These are phyloP conservation scores for Drosophila melanica DNA, from an alignment of 1,140 invertebrate species.

Conservation along the genomic window DNA sequence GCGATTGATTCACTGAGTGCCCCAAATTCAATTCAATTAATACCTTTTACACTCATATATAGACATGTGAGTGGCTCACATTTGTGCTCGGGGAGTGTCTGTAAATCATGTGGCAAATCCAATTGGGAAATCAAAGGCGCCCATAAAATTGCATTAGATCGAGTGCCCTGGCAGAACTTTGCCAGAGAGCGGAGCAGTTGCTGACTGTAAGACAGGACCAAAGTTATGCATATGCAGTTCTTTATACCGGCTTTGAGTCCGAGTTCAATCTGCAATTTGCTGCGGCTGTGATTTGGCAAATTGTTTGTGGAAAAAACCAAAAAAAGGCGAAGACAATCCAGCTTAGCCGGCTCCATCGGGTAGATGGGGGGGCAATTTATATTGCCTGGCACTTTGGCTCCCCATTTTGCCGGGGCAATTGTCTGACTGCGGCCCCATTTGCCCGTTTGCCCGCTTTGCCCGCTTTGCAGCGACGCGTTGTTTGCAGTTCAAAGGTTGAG, in stretches of 20 bases:
- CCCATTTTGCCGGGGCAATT: slow-evolving; percentile 47
- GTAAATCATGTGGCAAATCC: slow-evolving; percentile 51
- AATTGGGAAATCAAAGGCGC: slow-evolving; percentile 57
- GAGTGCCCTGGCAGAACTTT: not conserved
- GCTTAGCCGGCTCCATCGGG: slow-evolving; percentile 39
- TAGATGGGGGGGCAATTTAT: slow-evolving; percentile 61
- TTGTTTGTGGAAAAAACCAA: slow-evolving; percentile 74
- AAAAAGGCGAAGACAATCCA: slow-evolving; percentile 53
- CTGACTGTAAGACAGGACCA: not conserved
- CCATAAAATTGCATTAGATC: slow-evolving; percentile 54
- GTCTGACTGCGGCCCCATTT: slow-evolving; percentile 47
- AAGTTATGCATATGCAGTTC: slow-evolving; percentile 73
- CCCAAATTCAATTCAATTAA: slow-evolving; percentile 38
- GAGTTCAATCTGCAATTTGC: slow-evolving; percentile 61
- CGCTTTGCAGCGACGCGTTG: slow-evolving; percentile 14
- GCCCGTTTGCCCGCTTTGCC: too few relatives aligned
- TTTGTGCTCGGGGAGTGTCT: slow-evolving; percentile 11
- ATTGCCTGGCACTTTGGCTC: slow-evolving; percentile 58
- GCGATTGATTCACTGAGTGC: slow-evolving; percentile 10
- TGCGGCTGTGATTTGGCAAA: slow-evolving; percentile 65
- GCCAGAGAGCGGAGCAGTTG: too few relatives aligned
- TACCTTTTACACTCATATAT: slow-evolving; percentile 16
- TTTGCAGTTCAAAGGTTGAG: slow-evolving; percentile 72
- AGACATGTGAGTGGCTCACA: slow-evolving; percentile 22
- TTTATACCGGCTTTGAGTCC: slow-evolving; percentile 17